These are phyloP conservation scores for Ochlodes sylvanus DNA, from an alignment of 2,888 invertebrate species.

Conservation along the genomic window DNA sequence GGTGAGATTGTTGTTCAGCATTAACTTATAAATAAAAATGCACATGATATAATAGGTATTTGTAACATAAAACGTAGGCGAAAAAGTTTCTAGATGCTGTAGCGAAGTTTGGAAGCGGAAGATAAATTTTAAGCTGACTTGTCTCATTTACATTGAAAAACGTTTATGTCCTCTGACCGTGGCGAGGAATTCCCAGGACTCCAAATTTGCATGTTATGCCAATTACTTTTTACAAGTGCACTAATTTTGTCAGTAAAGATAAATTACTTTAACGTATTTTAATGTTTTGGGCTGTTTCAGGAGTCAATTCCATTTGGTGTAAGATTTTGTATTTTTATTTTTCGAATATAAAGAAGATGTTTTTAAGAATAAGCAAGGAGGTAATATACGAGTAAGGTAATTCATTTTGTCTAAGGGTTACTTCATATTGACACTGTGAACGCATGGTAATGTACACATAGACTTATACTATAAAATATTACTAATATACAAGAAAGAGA, in stretches of 20 bases:
- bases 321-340: no score
- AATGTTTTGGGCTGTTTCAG: conserved; percentile 13
- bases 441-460: no score
- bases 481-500: no score
- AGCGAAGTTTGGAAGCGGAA: conserved; percentile 40
- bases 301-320: no score
- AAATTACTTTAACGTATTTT: conserved; percentile 41
- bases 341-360: no score
- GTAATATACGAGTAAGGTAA: no score
- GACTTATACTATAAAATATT: no score
- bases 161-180: conserved; percentile 64
- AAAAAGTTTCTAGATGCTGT: conserved; percentile 10
- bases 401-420: no score
- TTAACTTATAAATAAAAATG: no score
- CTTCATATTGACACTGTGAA: no score
- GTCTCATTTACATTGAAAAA: conserved; percentile 74
- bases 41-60: not conserved
- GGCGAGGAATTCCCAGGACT: conserved; percentile 56
- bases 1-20: no score
- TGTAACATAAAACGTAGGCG: conserved; percentile 17
- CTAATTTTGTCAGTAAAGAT: conserved; percentile 58
- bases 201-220: conserved; percentile 73
- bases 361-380: no score
- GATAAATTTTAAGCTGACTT: conserved; percentile 57
- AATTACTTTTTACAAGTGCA: conserved; percentile 76